Evolutionary conservation across 2,113 vertebrate genomes (phyloP), one percentile per base, ranked within the genome.

Genomic region (Muntiacus reevesi): DNA sequence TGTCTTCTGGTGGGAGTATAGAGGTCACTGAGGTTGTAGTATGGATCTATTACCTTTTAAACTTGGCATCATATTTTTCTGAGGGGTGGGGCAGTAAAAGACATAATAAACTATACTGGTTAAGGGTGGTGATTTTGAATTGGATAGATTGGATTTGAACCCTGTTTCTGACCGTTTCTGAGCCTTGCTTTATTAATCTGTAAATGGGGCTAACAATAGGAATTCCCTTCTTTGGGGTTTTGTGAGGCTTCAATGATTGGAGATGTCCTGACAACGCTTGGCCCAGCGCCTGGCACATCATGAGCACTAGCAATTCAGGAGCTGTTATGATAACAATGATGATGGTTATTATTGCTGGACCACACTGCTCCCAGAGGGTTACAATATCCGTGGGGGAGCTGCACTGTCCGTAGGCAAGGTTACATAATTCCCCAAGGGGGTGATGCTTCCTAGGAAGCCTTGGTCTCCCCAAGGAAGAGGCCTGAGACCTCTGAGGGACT

Each of bases 341-440:
- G 91, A 97, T 55, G 78, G 87, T 96, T 55, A 88, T 89, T 30
- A 96, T 64, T 95, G 97, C 91, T 83, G 97, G 97, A 98, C 97
- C 91, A 67, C 91, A 94, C 83, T 40, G 91, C 96, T 98, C 98
- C 97, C 96, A 85, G 95, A 96, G 91, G 97, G 95, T 97, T 95
- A 91, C 91, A 94, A 79, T 91, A 96, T 87, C 92, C 57, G 15
- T 96, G 94, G 86, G 96, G 97, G 96, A 97, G 97, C 67, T 50
- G 78, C 45, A 76, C 82, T 98, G 97, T 94, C 97, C 81, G 47
- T 95, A 97, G 96, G 97, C 98, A 97, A 96, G 96, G 98, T 98
- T 98, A 98, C 97, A 97, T 97, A 98, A 98, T 95, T 96, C 93
- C 94, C 94, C 33, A 59, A n/a, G 82, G 85, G 25, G 50, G 17